Evolutionary conservation across 2,888 invertebrate genomes (phyloP).

Genomic region (Odontomyia ornata): DNA sequence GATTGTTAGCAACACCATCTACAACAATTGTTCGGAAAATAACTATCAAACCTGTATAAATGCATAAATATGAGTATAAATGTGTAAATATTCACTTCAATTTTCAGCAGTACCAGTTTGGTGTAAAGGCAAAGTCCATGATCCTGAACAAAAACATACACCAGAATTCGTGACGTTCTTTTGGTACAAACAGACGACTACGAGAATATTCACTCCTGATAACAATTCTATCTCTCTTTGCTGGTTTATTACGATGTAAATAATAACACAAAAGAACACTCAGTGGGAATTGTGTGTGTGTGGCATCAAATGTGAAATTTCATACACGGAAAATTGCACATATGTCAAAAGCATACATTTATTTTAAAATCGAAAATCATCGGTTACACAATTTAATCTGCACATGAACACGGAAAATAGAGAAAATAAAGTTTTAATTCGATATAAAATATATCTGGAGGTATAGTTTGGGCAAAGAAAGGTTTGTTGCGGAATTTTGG

Average conservation of each 20-base stretch:
- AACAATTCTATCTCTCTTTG: neutral
- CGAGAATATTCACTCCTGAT: no score
- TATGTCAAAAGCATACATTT: neutral
- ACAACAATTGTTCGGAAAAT: no score
- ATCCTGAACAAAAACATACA: no score
- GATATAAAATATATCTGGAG: no score
- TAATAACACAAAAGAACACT: conserved; percentile 1
- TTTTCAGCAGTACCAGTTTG: neutral
- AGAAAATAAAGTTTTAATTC: no score
- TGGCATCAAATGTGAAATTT: neutral
- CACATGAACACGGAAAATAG: no score
- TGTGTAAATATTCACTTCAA: neutral
- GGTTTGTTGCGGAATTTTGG: no score
- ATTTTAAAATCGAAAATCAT: neutral
- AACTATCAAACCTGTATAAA: neutral
- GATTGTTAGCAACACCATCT: neutral
- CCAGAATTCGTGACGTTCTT: no score
- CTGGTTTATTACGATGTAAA: conserved; percentile 32
- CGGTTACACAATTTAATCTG: neutral
- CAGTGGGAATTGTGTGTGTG: neutral
- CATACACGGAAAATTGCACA: neutral
- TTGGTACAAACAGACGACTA: no score
- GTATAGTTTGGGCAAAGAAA: no score
- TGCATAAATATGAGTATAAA: no score
- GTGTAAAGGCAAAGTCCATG: no score